A percentile compares a stretch with the other conserved stretches of the same genome.
Conservation (phyloP, 92 coral and sea anemone genomes). For the Blastomussa wellsi region DNA sequence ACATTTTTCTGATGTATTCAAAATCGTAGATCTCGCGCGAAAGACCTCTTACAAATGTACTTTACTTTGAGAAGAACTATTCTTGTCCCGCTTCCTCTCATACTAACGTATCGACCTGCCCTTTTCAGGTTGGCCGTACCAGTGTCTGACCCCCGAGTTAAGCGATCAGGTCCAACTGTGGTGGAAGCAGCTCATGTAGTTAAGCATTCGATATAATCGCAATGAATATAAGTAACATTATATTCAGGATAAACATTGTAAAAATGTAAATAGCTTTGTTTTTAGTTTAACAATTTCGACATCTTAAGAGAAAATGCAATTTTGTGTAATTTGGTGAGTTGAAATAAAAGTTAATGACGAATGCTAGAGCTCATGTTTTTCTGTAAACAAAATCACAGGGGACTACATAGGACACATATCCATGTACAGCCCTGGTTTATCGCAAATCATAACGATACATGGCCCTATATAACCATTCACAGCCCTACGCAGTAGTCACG, state of each 20-base stretch:
- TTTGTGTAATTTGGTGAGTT: background rate
- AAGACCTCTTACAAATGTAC: no score
- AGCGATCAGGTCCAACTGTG: constrained; percentile 93
- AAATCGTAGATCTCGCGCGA: no score
- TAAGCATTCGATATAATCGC: constrained; percentile 80
- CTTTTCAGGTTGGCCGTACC: constrained; percentile 88
- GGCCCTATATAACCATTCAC: no score
- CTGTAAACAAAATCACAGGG: no score
- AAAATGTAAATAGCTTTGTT: constrained; percentile 26
- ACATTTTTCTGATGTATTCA: background rate
- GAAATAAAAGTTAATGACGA: background rate
- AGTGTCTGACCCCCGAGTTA: constrained; percentile 84
- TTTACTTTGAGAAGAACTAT: no score
- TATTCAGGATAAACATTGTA: constrained; percentile 13
- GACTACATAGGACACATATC: no score
- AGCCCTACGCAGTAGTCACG: no score
- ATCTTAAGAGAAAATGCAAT: background rate
- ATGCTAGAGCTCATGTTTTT: background rate
- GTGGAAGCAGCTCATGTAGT: constrained; percentile 98
- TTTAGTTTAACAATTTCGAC: background rate
- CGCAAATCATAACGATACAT: no score
- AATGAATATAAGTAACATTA: background rate
- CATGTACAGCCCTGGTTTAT: no score
- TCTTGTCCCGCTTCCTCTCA: background rate
- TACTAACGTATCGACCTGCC: constrained; percentile 1